These are phyloP conservation scores for Drosophila setosimentum DNA, from an alignment of 2,888 invertebrate species.

Conservation along the genomic window DNA sequence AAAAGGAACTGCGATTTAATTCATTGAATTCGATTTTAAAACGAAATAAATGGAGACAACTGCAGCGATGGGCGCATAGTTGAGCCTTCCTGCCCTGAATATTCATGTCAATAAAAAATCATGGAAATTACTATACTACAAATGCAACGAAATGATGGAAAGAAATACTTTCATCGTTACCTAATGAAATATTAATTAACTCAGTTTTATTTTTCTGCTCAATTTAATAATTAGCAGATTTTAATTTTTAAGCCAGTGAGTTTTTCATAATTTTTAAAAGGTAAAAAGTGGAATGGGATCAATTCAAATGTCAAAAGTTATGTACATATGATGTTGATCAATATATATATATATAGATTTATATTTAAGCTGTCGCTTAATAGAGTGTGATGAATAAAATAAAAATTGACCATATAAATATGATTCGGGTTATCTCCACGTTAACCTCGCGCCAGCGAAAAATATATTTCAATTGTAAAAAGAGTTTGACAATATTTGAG, in stretches of 20 bases:
- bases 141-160: background rate
- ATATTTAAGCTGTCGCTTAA: background rate
- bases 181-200: background rate
- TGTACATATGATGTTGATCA: background rate
- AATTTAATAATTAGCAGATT: background rate
- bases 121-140: background rate
- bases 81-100: constrained; percentile 22
- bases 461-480: background rate
- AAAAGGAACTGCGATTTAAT: constrained; percentile 75
- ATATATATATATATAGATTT: background rate
- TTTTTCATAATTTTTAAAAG: background rate
- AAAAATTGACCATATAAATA: background rate
- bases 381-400: background rate
- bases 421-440: background rate
- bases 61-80: background rate
- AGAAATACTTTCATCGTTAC: background rate
- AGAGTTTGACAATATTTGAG: background rate
- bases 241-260: background rate
- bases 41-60: constrained; percentile 53
- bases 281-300: background rate
- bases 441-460: too few relatives aligned
- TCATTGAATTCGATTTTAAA: constrained; percentile 80
- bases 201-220: background rate
- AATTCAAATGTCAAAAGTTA: background rate
- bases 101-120: constrained; percentile 3